phyloP scores from a whole-genome alignment of 2,888 invertebrate genomes.

The Thereva nobilitata region DNA sequence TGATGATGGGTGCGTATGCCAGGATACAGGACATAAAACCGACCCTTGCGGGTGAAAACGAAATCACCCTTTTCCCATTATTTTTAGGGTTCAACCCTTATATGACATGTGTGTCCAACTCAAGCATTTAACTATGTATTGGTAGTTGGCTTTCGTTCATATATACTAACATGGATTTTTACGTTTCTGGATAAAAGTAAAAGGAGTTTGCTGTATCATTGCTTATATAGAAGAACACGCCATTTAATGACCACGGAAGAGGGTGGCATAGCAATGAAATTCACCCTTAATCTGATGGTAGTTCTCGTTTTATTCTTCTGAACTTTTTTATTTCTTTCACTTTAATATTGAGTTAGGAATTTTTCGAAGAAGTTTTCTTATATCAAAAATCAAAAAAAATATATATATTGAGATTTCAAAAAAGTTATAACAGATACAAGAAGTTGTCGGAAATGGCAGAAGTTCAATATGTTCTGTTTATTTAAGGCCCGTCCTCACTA shows the following conservation, averaged over 20 bases:
- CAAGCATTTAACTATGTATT: not conserved
- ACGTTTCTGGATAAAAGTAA: not conserved
- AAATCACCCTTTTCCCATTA: conserved; percentile 37
- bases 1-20: conserved; percentile 12
- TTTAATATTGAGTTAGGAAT: conserved; percentile 5
- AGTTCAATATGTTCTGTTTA: no score
- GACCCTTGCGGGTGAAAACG: conserved; percentile 32
- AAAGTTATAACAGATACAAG: no score
- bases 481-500: no score
- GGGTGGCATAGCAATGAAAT: conserved; percentile 26
- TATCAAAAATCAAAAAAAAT: no score
- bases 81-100: conserved; percentile 40
- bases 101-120: conserved; percentile 25
- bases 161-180: not conserved
- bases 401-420: no score
- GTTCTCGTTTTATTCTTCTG: conserved; percentile 12
- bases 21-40: conserved; percentile 25
- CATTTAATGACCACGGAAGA: conserved; percentile 6
- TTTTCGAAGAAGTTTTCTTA: not conserved
- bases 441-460: no score
- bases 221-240: conserved; percentile 14
- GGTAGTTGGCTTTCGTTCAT: not conserved
- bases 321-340: conserved; percentile 11
- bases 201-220: conserved; percentile 9
- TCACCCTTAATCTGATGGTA: conserved; percentile 17